Conservation (phyloP, 2,888 invertebrate species). For the Ormia ochracea region DNA sequence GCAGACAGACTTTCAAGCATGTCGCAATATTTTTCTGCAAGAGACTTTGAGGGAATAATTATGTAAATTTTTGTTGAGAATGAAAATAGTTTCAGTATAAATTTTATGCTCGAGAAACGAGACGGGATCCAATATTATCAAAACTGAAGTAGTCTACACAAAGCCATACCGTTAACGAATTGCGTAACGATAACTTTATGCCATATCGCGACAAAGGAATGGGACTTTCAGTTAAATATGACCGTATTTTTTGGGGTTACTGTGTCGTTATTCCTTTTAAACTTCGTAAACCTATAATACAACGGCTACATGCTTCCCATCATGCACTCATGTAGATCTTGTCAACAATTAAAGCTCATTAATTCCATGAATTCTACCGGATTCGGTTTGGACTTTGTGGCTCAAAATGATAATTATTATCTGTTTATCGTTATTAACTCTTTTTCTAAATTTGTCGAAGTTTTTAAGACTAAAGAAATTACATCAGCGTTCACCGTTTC, state of each 20-base stretch:
- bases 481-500: slow-evolving; percentile 42
- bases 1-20: slow-evolving; percentile 2
- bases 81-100: slow-evolving; percentile 27
- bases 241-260: slow-evolving; percentile 34
- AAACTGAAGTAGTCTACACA: slow-evolving; percentile 2
- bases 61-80: slow-evolving; percentile 41
- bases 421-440: slow-evolving; percentile 54
- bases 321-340: slow-evolving; percentile 31
- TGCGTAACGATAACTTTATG: slow-evolving; percentile 16
- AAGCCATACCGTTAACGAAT: neutral
- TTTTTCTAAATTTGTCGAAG: slow-evolving; percentile 60
- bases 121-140: slow-evolving; percentile 31
- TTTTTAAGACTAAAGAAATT: slow-evolving; percentile 61
- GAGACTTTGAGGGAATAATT: neutral
- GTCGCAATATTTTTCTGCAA: neutral
- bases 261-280: neutral
- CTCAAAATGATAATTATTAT: slow-evolving; percentile 47
- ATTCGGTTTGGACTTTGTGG: too few relatives aligned
- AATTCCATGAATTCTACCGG: too few relatives aligned
- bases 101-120: slow-evolving; percentile 43
- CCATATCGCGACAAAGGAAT: slow-evolving; percentile 62
- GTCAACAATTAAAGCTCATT: slow-evolving; percentile 55
- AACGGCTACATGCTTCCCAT: slow-evolving; percentile 13
- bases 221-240: slow-evolving; percentile 64
- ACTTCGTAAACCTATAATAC: neutral